Evolutionary conservation across 2,797 vertebrate species (phyloP).

Genomic region (Pelobates cultripes): DNA sequence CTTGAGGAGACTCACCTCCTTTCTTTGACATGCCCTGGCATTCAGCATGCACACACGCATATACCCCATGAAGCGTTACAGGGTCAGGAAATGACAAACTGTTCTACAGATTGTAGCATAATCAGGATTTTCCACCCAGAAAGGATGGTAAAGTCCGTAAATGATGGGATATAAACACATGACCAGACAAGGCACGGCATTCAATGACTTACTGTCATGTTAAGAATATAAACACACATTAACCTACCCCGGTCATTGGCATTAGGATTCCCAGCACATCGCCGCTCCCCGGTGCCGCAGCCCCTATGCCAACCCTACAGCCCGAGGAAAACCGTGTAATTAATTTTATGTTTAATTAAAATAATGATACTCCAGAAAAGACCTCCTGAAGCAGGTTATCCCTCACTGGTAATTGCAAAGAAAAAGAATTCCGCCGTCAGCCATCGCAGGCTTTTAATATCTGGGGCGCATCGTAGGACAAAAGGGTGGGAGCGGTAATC

Average conservation of each 20-base stretch:
- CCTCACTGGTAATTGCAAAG: slow-evolving; percentile 13
- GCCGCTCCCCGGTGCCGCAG: slow-evolving; percentile 10
- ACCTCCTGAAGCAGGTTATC: slow-evolving; percentile 30
- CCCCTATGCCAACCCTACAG: slow-evolving; percentile 13
- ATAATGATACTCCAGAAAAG: slow-evolving; percentile 36
- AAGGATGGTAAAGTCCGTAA: too few relatives aligned
- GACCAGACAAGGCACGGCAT: too few relatives aligned
- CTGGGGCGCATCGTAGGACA: neutral
- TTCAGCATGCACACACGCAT: too few relatives aligned
- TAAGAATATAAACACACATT: neutral
- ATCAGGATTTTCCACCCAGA: too few relatives aligned
- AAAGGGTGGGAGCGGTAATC: neutral
- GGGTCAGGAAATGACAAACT: too few relatives aligned
- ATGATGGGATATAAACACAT: too few relatives aligned
- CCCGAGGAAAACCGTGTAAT: slow-evolving; percentile 39
- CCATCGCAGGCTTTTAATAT: neutral
- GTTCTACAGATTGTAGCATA: too few relatives aligned
- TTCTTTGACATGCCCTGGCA: too few relatives aligned
- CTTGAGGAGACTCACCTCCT: too few relatives aligned
- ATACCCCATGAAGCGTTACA: too few relatives aligned
- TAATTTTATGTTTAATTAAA: slow-evolving; percentile 55
- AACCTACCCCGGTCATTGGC: neutral
- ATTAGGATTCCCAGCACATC: slow-evolving; percentile 20
- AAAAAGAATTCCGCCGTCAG: neutral
- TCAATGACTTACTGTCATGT: too few relatives aligned